phyloP scores from a whole-genome alignment of 2,888 invertebrate species.

The Sicus ferrugineus region DNA sequence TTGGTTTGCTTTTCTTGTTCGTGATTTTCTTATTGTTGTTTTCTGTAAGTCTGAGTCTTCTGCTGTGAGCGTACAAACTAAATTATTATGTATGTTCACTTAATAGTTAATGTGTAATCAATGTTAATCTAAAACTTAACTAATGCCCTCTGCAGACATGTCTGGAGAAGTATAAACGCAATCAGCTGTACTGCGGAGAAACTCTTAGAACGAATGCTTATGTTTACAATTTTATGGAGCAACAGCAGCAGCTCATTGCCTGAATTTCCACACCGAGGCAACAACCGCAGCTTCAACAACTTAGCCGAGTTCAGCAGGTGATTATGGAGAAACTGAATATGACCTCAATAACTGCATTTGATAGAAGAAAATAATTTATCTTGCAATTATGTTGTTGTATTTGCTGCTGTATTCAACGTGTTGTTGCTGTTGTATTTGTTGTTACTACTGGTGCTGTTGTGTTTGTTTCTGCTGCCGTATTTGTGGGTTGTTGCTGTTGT shows the following conservation, averaged over 20 bases:
- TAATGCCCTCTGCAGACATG: too few species aligned
- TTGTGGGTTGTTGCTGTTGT: background rate
- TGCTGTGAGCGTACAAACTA: slow-evolving; percentile 34
- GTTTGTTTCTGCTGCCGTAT: background rate
- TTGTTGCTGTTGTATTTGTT: slow-evolving; percentile 26
- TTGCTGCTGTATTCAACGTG: slow-evolving; percentile 12
- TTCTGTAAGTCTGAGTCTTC: slow-evolving; percentile 33
- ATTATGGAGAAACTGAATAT: too few species aligned
- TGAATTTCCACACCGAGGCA: background rate
- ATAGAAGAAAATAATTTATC: too few species aligned
- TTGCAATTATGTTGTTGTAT: background rate
- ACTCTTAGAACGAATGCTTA: background rate
- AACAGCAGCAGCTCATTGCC: slow-evolving; percentile 1
- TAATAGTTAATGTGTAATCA: background rate
- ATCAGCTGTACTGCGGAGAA: background rate
- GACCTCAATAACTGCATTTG: too few species aligned
- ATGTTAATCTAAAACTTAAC: background rate
- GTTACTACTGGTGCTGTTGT: slow-evolving; percentile 34
- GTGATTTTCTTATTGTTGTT: background rate
- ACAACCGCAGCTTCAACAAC: too few species aligned
- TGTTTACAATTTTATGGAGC: background rate
- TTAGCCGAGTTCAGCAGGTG: too few species aligned
- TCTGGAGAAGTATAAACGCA: background rate
- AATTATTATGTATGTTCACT: slow-evolving; percentile 20
- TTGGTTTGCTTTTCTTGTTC: background rate